Evolutionary conservation across 2,113 vertebrate species (phyloP), one percentile per base, ranked within the genome.

Genomic region (Steatornis caripensis): DNA sequence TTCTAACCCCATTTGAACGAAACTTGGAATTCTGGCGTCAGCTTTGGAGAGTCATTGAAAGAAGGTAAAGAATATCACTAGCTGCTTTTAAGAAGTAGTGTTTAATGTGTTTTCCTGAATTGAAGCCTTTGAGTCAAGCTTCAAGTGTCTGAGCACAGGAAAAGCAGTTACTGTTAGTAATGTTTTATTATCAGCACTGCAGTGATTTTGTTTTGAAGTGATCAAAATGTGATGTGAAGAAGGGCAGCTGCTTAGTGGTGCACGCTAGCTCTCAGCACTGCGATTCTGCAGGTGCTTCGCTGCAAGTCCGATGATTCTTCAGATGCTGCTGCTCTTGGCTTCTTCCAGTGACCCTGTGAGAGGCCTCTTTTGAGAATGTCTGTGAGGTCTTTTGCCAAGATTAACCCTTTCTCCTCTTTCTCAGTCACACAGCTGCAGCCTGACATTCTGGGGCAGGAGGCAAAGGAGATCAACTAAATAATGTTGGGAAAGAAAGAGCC

Each of bases 21-120:
- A 99, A 99, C 96, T 92, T 99, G 96, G 99, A 99, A 90, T 99
- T 99, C 89, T 99, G 99, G 99, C 98, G 99, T 81, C 99, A 99
- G 85, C 98, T 99, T 49, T 99, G 99, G 99, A 98, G 99, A 97
- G 99, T 99, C 86, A 99, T 99, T 49, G 99, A 99, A 96, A 99
- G 99, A 91, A 99, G 99, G 99, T 99, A 97, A 92, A 60, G 7
- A 53, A 14, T 76, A 37, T 69, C 5, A 3, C 14, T 26, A 0
- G 12, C 8, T 8, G 15, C 62, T 71, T 89, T 39, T 6, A 3
- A 51, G n/a, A 81, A 74, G 12, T 26, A 17, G 11, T 5, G 7
- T 55, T 60, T 41, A 48, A 37, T 76, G 4, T 75, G 7, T 58
- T 91, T 90, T 66, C 12, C 14, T 55, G 11, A 79, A 15, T 18